A percentile compares a stretch with the other conserved stretches of the same genome.
Evolutionary conservation across 1,140 invertebrate genomes (phyloP).

Genomic region (Micrasema minimum): DNA sequence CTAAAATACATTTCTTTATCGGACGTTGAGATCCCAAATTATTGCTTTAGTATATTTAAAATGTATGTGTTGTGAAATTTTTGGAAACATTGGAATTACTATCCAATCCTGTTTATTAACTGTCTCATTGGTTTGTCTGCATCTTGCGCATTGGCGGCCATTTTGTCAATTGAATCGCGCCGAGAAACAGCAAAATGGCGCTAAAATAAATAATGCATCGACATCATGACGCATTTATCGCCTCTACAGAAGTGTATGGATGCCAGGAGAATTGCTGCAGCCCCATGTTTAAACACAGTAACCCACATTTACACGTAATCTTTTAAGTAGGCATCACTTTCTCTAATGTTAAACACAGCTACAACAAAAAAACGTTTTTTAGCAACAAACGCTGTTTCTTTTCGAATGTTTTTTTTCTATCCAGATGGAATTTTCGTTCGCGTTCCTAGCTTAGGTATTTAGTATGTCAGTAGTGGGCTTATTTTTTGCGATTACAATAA

Average conservation of each 20-base stretch:
- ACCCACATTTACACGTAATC: neutral
- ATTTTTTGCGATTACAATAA: too few relatives aligned
- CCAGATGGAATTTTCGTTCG: neutral
- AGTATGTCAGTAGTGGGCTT: too few relatives aligned
- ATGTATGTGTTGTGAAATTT: too few relatives aligned
- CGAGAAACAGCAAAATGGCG: neutral
- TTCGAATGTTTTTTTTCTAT: neutral
- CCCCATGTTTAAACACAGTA: neutral
- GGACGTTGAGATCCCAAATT: too few relatives aligned
- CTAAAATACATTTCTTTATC: too few relatives aligned
- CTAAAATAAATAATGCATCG: conserved; percentile 30
- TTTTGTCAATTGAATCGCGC: conserved; percentile 17
- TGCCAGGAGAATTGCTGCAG: neutral
- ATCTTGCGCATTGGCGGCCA: conserved; percentile 2
- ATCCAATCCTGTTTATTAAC: neutral
- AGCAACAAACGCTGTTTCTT: neutral
- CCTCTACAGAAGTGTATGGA: neutral
- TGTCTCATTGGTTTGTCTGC: neutral
- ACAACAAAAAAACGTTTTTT: neutral
- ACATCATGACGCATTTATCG: conserved; percentile 18
- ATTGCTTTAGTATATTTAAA: too few relatives aligned
- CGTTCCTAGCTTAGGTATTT: too few relatives aligned
- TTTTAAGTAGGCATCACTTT: neutral
- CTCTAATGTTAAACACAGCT: neutral
- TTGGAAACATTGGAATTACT: too few relatives aligned